phyloP scores from a whole-genome alignment of 2,113 vertebrate species.

The Genyomyrus donnyi region DNA sequence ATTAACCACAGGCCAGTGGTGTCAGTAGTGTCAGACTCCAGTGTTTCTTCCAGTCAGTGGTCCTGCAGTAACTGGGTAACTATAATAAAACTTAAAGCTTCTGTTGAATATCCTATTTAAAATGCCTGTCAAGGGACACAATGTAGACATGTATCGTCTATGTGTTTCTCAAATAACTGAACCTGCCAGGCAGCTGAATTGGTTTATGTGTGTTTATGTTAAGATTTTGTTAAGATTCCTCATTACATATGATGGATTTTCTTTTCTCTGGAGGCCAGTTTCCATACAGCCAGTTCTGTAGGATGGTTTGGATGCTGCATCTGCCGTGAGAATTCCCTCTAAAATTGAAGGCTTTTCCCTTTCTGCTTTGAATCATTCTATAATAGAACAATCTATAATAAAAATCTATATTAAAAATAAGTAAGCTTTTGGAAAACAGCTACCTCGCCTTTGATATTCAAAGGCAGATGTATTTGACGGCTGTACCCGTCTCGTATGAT shows the following conservation, averaged over 20 bases:
- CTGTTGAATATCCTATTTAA: background rate
- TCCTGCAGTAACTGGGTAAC: background rate
- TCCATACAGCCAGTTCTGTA: slow-evolving; percentile 27
- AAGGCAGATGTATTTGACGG: background rate
- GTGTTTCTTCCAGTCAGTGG: background rate
- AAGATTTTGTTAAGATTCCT: background rate
- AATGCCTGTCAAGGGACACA: background rate
- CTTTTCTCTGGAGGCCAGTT: background rate
- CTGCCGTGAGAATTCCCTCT: slow-evolving; percentile 23
- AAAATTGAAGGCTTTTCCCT: background rate
- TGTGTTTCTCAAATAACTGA: background rate
- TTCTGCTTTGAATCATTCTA: slow-evolving; percentile 15
- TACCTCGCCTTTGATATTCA: background rate
- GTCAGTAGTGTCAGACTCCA: background rate
- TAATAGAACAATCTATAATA: background rate
- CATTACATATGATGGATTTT: background rate
- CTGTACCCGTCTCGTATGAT: background rate
- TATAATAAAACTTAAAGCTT: background rate
- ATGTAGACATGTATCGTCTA: background rate
- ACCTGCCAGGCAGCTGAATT: background rate
- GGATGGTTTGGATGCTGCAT: slow-evolving; percentile 18
- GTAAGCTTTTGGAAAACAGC: background rate
- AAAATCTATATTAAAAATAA: background rate
- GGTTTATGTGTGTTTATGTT: background rate
- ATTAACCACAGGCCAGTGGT: background rate